Conservation (phyloP, 2,113 vertebrate genomes). For the Tetrax tetrax region DNA sequence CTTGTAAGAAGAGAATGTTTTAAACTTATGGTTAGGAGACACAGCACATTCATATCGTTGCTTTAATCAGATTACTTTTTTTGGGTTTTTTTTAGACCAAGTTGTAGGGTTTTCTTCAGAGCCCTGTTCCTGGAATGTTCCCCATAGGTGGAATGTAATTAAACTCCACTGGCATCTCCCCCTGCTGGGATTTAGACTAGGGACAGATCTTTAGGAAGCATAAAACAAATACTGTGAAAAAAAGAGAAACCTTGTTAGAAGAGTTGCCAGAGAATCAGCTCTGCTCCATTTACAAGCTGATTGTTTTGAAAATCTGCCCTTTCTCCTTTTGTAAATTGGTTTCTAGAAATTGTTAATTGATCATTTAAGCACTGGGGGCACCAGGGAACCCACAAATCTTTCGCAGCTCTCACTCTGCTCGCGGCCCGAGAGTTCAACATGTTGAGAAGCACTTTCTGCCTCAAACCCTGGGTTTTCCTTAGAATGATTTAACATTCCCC, state of each 20-base stretch:
- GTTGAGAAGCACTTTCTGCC: not conserved
- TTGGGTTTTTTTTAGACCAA: not conserved
- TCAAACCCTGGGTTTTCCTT: not conserved
- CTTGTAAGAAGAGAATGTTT: slow-evolving; percentile 4
- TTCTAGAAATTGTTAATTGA: slow-evolving; percentile 55
- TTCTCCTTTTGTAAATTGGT: slow-evolving; percentile 16
- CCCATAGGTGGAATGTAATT: slow-evolving; percentile 72
- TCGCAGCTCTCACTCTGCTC: not conserved
- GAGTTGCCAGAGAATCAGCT: slow-evolving; percentile 12
- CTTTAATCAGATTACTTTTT: slow-evolving; percentile 54
- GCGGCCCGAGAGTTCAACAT: not conserved
- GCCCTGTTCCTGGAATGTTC: slow-evolving; percentile 55
- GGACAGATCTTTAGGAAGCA: slow-evolving; percentile 57
- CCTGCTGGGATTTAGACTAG: slow-evolving; percentile 64
- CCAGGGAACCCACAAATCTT: not conserved
- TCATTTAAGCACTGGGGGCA: not conserved
- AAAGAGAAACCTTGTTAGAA: slow-evolving; percentile 50
- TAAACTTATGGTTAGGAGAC: slow-evolving; percentile 11
- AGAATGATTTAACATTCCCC: not conserved
- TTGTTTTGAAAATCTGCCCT: slow-evolving; percentile 44
- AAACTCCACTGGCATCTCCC: slow-evolving; percentile 60
- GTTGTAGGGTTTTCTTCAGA: slow-evolving; percentile 39
- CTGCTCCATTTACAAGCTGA: slow-evolving; percentile 42
- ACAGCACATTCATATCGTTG: not conserved
- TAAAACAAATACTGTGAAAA: slow-evolving; percentile 48